A percentile compares a stretch with the other conserved stretches of the same genome.
Conservation (phyloP, 1,140 invertebrate species). For the Megalonaias nervosa region DNA sequence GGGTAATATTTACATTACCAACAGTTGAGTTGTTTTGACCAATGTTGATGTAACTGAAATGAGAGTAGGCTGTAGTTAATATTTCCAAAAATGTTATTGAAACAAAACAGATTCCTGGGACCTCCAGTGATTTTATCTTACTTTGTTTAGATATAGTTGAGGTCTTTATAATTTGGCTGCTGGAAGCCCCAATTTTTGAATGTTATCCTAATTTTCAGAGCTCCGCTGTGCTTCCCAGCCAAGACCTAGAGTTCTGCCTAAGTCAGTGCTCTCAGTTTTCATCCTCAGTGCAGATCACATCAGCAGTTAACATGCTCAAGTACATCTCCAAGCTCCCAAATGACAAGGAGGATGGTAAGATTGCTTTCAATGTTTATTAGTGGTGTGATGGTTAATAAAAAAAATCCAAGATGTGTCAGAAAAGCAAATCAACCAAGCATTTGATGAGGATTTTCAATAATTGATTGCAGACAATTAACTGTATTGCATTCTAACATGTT, state of each 20-base stretch:
- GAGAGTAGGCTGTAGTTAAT: no score
- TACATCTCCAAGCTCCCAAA: constrained; percentile 80
- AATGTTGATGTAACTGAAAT: no score
- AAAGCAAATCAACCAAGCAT: no score
- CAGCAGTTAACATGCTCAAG: constrained; percentile 78
- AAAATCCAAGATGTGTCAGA: no score
- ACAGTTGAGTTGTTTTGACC: no score
- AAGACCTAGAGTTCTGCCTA: constrained; percentile 81
- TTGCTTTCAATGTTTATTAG: background rate
- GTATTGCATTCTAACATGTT: no score
- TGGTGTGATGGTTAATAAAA: no score
- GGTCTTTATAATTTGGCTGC: background rate
- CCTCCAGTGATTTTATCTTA: background rate
- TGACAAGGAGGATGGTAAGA: constrained; percentile 74
- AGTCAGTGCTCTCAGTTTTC: constrained; percentile 77
- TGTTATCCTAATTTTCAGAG: background rate
- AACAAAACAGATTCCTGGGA: background rate
- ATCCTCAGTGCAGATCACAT: constrained; percentile 76
- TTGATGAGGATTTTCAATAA: no score
- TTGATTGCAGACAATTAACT: no score
- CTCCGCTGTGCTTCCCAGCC: background rate
- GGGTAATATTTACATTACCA: no score
- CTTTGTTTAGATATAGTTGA: background rate
- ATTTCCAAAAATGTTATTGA: background rate
- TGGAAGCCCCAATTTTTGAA: constrained; percentile 5